Conservation (phyloP, 2,888 invertebrate species). For the Drosophila tripunctata region DNA sequence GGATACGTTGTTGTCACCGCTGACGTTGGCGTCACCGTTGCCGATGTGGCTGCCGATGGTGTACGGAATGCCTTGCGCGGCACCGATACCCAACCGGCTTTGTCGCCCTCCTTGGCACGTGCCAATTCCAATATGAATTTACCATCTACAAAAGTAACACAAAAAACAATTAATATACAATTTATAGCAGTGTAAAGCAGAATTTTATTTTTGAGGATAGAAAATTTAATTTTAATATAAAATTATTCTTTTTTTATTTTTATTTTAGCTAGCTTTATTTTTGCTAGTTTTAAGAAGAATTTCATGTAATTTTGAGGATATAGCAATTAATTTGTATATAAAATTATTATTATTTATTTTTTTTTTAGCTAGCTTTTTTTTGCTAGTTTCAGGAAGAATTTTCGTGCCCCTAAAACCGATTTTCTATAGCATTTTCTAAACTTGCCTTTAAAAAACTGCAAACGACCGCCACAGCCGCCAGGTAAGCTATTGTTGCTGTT, state of each 20-base stretch:
- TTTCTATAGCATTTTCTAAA: too few species aligned
- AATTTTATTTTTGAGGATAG: too few species aligned
- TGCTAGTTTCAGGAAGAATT: too few species aligned
- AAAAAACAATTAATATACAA: too few species aligned
- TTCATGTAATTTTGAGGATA: too few species aligned
- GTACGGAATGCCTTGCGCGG: constrained; percentile 95
- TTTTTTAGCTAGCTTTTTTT: too few species aligned
- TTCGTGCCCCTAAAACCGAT: too few species aligned
- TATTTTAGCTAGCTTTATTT: background rate
- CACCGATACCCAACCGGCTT: constrained; percentile 94
- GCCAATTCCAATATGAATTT: constrained; percentile 95
- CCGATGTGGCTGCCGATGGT: constrained; percentile 87
- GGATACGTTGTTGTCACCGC: constrained; percentile 84
- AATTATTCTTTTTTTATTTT: too few species aligned
- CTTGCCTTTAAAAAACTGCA: constrained; percentile 84
- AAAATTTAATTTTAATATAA: background rate
- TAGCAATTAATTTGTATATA: too few species aligned
- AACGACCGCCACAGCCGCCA: constrained; percentile 81
- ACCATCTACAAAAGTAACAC: constrained; percentile 90
- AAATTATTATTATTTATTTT: too few species aligned
- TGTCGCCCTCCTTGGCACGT: constrained; percentile 90
- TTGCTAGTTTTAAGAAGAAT: background rate
- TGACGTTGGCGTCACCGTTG: constrained; percentile 86
- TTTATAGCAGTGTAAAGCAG: too few species aligned
- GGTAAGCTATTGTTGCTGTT: constrained; percentile 57